A percentile compares a stretch with the other conserved stretches of the same genome.
Conservation (phyloP, 1,140 invertebrate genomes). For the Pachyrhynchus sulphureomaculatus region DNA sequence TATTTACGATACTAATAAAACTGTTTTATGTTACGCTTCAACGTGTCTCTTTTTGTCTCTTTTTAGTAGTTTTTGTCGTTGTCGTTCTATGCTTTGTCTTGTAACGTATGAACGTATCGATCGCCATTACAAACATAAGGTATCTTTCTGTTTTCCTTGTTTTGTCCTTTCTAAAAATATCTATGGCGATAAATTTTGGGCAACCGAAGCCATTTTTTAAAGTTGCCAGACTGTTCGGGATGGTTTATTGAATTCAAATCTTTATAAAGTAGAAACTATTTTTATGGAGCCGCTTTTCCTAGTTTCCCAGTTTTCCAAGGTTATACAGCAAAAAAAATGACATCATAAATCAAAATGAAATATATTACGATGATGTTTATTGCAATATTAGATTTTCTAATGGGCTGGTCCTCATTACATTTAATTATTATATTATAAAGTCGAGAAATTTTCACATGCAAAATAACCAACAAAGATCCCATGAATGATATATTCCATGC, state of each 20-base stretch:
- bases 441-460: too few relatives aligned
- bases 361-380: too few relatives aligned
- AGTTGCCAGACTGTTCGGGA: not conserved
- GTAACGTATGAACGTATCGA: constrained; percentile 29
- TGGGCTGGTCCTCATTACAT: too few relatives aligned
- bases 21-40: constrained; percentile 32
- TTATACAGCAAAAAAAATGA: too few relatives aligned
- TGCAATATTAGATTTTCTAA: too few relatives aligned
- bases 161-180: constrained; percentile 9
- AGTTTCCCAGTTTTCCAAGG: too few relatives aligned
- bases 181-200: not conserved
- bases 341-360: too few relatives aligned
- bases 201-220: constrained; percentile 4
- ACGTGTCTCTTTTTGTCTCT: constrained; percentile 27
- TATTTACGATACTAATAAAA: constrained; percentile 34
- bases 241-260: not conserved
- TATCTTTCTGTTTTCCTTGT: constrained; percentile 25
- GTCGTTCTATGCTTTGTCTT: constrained; percentile 27
- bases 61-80: constrained; percentile 6
- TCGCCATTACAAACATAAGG: constrained; percentile 33
- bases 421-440: too few relatives aligned
- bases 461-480: too few relatives aligned
- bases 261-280: too few relatives aligned
- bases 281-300: too few relatives aligned
- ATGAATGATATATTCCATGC: too few relatives aligned